These are phyloP conservation scores for Brachionichthys hirsutus DNA, from an alignment of 2,113 vertebrate species.

Conservation along the genomic window DNA sequence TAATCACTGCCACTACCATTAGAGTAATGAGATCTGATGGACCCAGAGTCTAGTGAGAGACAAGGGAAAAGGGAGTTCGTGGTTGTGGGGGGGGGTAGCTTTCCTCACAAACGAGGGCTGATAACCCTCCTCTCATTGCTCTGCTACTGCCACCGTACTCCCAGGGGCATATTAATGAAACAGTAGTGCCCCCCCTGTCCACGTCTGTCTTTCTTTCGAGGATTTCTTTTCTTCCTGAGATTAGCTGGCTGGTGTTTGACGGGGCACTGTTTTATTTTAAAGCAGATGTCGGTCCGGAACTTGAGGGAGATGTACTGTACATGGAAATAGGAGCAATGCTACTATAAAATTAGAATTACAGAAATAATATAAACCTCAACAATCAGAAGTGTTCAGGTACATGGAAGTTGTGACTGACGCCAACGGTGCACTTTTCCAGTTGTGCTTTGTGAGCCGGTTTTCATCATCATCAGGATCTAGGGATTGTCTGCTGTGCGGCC, in stretches of 20 bases:
- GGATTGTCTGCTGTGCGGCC: slow-evolving; percentile 62
- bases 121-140: slow-evolving; percentile 61
- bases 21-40: slow-evolving; percentile 82
- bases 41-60: slow-evolving; percentile 61
- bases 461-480: slow-evolving; percentile 49
- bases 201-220: slow-evolving; percentile 38
- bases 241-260: slow-evolving; percentile 59
- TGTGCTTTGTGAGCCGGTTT: slow-evolving; percentile 56
- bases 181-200: slow-evolving; percentile 43
- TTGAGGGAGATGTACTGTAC: slow-evolving; percentile 27
- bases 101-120: slow-evolving; percentile 73
- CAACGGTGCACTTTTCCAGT: no score
- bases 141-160: slow-evolving; percentile 48
- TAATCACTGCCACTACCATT: slow-evolving; percentile 78
- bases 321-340: no score
- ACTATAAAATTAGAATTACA: neutral
- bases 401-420: slow-evolving; percentile 42
- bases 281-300: slow-evolving; percentile 25
- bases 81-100: slow-evolving; percentile 36
- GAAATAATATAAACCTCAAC: neutral
- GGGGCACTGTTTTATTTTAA: slow-evolving; percentile 45
- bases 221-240: slow-evolving; percentile 54
- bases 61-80: no score
- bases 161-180: slow-evolving; percentile 67
- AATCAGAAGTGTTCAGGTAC: slow-evolving; percentile 20